Evolutionary conservation across 1,140 invertebrate species (phyloP), one percentile per base, ranked within the genome.

Genomic region (Caenorhabditis briggsae): DNA sequence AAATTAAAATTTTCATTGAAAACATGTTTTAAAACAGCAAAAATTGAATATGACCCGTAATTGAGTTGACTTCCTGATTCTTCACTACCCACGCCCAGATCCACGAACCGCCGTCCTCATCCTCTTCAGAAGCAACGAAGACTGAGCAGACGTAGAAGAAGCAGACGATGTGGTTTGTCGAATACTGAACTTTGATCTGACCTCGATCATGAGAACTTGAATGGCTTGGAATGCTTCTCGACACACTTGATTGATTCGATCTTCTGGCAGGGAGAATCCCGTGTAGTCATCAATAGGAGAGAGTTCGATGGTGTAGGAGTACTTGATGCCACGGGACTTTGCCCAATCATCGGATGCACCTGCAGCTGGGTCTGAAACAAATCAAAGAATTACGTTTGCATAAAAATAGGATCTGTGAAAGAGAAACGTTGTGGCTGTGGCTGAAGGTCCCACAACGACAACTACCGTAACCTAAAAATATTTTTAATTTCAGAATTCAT

Each of bases 271-370:
- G 8, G 46, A 20, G 53, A 85, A 85, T 55, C 84, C 84, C 41
- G 25, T 70, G 18, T 64, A 85, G 23, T 85, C 55, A 14, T 86
- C 64, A n/a, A 83, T 82, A 8, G 90, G 90, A 56, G 87, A 87
- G 58, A 92, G 70, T 87, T 93, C 93, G 7, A 93, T 87, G 0
- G 93, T 93, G 89, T 93, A 93, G 3, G 92, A 87, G 85, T 93
- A 93, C 85, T 93, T 93, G 11, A 93, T 90, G 14, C 93, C 92
- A 6, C 84, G 86, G 25, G 91, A 92, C 59, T 93, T 92, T 2
- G 92, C 90, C 88, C 89, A 92, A 82, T 92, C 92, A 43, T 92
- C 92, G n/a, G 85, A 87, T 8, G 88, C 90, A 33, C 91, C 91
- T 0, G 90, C 85, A 53, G 91, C 90, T 12, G 87, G 85, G 61